phyloP scores from a whole-genome alignment of 2,797 vertebrate species.

The Lindbergichthys nudifrons region DNA sequence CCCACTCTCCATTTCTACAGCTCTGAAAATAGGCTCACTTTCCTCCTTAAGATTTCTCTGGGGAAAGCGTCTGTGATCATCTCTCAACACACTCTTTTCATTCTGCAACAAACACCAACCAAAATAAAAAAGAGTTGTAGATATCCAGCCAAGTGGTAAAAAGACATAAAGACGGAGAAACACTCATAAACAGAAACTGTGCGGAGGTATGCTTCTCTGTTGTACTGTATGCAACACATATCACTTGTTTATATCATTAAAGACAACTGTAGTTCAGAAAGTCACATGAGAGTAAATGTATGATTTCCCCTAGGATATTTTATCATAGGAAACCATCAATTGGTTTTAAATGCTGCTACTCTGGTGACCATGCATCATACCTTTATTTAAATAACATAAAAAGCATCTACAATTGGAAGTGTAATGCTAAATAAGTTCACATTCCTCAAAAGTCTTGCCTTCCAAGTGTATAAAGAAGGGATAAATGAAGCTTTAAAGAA shows the following conservation, averaged over 20 bases:
- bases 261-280: background rate
- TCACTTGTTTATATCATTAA: background rate
- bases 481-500: background rate
- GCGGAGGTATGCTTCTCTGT: background rate
- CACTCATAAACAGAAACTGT: conserved; percentile 1
- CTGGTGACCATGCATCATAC: background rate
- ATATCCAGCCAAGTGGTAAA: conserved; percentile 38
- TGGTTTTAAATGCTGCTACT: background rate
- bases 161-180: conserved; percentile 18
- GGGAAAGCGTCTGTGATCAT: conserved; percentile 65
- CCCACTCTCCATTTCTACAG: conserved; percentile 58
- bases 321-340: background rate
- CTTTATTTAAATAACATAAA: background rate
- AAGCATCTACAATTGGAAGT: background rate
- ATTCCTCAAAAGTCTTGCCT: background rate
- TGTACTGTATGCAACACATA: background rate
- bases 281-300: background rate
- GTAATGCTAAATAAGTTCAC: background rate
- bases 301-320: background rate
- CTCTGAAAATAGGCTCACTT: conserved; percentile 71
- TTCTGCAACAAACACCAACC: conserved; percentile 61
- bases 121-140: conserved; percentile 45
- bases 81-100: conserved; percentile 65
- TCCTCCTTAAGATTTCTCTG: conserved; percentile 68
- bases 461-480: background rate